A percentile compares a stretch with the other conserved stretches of the same genome.
Evolutionary conservation across 2,113 vertebrate species (phyloP).

Genomic region (Edolisoma coerulescens): DNA sequence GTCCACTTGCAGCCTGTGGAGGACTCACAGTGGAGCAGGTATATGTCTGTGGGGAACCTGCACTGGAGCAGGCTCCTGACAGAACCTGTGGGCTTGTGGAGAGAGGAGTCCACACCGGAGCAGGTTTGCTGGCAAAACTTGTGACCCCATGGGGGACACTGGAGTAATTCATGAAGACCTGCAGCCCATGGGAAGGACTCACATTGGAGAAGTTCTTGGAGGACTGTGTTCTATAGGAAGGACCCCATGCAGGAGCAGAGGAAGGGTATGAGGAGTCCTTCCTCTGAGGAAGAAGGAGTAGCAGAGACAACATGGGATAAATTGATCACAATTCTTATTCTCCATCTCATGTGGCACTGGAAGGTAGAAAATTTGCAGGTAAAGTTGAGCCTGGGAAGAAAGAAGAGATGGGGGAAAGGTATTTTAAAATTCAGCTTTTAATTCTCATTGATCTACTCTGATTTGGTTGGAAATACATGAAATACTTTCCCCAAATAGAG

Average conservation of each 20-base stretch:
- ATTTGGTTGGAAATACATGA: background rate
- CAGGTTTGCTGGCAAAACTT: background rate
- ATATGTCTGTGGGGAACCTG: background rate
- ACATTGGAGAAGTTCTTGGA: background rate
- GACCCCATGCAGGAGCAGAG: background rate
- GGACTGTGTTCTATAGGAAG: background rate
- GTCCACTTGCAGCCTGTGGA: background rate
- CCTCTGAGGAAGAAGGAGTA: background rate
- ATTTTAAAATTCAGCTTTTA: background rate
- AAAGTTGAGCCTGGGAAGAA: background rate
- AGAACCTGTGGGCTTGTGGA: background rate
- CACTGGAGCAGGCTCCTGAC: background rate
- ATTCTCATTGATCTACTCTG: background rate
- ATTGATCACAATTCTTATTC: background rate
- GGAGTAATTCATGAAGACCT: background rate
- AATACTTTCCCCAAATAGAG: background rate
- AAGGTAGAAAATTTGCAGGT: background rate
- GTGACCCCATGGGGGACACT: background rate
- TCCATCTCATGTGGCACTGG: accelerated
- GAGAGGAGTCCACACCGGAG: background rate
- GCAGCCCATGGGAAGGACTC: background rate
- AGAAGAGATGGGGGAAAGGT: background rate
- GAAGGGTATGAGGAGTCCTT: background rate
- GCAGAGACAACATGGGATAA: background rate
- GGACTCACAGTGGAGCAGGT: background rate